Base-by-base conservation (phyloP, 2,797 vertebrate genomes). In the Hyperoplus immaculatus region DNA sequence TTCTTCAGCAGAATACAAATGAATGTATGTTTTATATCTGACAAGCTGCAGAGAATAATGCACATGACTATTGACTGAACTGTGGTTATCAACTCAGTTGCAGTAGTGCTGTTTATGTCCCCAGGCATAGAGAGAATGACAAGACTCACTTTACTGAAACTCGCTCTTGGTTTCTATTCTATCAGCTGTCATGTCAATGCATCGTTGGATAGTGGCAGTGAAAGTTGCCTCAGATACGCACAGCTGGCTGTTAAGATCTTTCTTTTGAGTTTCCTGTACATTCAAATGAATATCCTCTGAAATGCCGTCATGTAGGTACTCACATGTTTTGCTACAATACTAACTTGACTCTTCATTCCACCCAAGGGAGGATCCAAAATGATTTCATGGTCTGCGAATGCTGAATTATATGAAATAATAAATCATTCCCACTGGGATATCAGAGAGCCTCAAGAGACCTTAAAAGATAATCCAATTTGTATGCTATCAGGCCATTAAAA, bases 331-430 rank as follows among this genome's bases (percentile, higher is more conserved):
- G 13, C 18, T 13, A 8, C 12, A 77, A 57, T 50, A 71, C 60
- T 50, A 76, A 63, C 57, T 59, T 46, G 1, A 58, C 41, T 59
- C 43, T 39, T 7, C 5, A 36, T 18, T 59, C 4, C 39, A 57
- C 54, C 51, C 42, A 42, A 62, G 21, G 41, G 47, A 57, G 18
- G 9, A 55, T 12, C 9, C 10, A 45, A 62, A 75, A 57, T 67
- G 5, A 71, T 75, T 75, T 72, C 54, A 67, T 68, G 73, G 47
- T 74, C 69, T 61, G 73, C 67, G 64, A 65, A 61, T 69, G 18
- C 59, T 46, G 43, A 77, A 69, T 72, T 75, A 59, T 66, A 77
- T 63, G 36, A 73, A 69, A 81, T 58, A 72, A 79, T 73, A 62
- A 69, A 63, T 77, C 42, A 69, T 67, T 66, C 60, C 50, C 56